These are phyloP conservation scores for Helarctos malayanus DNA, from an alignment of 2,797 vertebrate genomes.

Conservation along the genomic window DNA sequence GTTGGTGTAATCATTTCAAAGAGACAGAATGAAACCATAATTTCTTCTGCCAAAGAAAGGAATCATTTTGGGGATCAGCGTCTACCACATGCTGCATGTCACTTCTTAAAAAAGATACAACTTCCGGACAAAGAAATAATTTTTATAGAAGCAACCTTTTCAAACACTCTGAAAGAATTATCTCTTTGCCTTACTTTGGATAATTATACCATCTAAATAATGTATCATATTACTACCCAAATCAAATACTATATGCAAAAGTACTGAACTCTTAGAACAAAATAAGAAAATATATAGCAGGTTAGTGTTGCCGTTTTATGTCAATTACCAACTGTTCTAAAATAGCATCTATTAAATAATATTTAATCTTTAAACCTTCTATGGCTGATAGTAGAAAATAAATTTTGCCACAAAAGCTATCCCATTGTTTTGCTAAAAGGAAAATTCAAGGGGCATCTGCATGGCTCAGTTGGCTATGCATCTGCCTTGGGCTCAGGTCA, in stretches of 20 bases:
- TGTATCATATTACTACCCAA: not conserved
- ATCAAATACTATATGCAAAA: conserved; percentile 44
- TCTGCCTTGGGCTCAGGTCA: too few relatives aligned
- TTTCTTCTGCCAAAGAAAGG: conserved; percentile 45
- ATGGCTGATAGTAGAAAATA: not conserved
- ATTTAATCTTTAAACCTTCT: conserved; percentile 8
- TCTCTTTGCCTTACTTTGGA: not conserved
- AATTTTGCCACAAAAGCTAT: not conserved
- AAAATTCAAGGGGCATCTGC: not conserved
- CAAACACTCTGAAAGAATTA: conserved; percentile 49
- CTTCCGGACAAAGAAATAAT: conserved; percentile 17
- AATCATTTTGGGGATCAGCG: not conserved
- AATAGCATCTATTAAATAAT: not conserved
- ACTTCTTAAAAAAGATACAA: conserved; percentile 20
- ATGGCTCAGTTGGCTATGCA: too few relatives aligned
- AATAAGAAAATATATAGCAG: not conserved
- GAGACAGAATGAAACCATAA: not conserved
- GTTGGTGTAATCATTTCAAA: not conserved
- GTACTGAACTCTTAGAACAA: not conserved
- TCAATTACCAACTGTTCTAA: not conserved
- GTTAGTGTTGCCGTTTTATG: not conserved
- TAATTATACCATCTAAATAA: conserved; percentile 1
- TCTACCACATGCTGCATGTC: not conserved
- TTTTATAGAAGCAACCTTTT: conserved; percentile 59
- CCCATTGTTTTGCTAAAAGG: not conserved